Evolutionary conservation across 2,888 invertebrate species (phyloP).

Genomic region (Pyrocoelia pectoralis): DNA sequence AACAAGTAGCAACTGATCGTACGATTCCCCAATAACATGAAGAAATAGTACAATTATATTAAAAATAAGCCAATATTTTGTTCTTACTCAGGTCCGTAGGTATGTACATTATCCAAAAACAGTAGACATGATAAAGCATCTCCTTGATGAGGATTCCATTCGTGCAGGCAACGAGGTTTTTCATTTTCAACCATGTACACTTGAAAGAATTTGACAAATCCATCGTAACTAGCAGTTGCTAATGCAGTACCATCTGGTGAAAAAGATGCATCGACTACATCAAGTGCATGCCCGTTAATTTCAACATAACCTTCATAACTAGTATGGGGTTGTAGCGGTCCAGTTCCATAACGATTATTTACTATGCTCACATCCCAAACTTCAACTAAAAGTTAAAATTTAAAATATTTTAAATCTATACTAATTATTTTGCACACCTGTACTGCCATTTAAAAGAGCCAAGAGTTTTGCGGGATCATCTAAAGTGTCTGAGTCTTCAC

Average conservation of each 20-base stretch:
- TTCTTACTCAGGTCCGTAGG: slow-evolving; percentile 80
- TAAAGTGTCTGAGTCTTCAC: slow-evolving; percentile 63
- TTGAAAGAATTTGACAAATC: slow-evolving; percentile 93
- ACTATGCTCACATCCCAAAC: slow-evolving; percentile 65
- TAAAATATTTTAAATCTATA: no score
- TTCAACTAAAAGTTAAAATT: slow-evolving; percentile 57
- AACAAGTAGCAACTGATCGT: no score
- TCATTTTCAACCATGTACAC: slow-evolving; percentile 75
- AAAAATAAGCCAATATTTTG: no score
- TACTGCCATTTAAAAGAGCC: slow-evolving; percentile 80
- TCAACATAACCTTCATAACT: slow-evolving; percentile 63
- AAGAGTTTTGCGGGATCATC: slow-evolving; percentile 80
- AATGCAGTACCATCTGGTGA: slow-evolving; percentile 95
- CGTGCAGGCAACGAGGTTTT: slow-evolving; percentile 84
- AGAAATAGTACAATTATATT: no score
- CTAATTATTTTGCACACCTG: no score
- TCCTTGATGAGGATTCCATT: slow-evolving; percentile 93
- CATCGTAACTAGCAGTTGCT: slow-evolving; percentile 89
- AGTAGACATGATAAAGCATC: slow-evolving; percentile 87
- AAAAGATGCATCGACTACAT: slow-evolving; percentile 86
- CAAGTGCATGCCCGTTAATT: slow-evolving; percentile 67
- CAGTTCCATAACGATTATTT: slow-evolving; percentile 57
- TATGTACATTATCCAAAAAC: slow-evolving; percentile 92
- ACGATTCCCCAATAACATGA: no score
- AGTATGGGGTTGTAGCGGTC: slow-evolving; percentile 56